Base-by-base conservation (phyloP, 2,888 invertebrate species). In the Idaea aversata region DNA sequence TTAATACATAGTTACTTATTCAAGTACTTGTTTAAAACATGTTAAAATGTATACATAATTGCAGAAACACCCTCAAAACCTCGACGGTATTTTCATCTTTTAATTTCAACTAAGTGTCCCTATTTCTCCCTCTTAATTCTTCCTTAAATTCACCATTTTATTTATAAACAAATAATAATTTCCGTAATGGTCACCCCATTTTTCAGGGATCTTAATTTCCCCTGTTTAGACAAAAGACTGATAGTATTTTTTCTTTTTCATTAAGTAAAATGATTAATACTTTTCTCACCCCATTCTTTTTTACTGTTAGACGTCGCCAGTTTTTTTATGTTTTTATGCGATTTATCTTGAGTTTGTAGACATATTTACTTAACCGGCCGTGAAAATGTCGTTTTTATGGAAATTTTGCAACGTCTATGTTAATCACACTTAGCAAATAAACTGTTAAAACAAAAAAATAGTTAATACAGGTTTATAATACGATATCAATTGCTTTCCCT, bases 111-210 rank as follows among this genome's bases (percentile, higher is more conserved):
- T 75, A 80, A 80, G 74, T 73, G 77, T 70, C 70, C 66, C 73
- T 75, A 73, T 75, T 75, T 76, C 66, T 70, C 67, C 69, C 73
- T 70, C 66, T 74, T 78, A 84, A 76, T 79, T 77, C 77, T 79
- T 76, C 75, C 73, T 70, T 73, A 78, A 79, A 79, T 73, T 74
- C 76, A 70, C 74, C 79, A 64, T 80, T 85, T 82, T 81, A 83
- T 85, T 88, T 85, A 81, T 77, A 85, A 85, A 88, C 86, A 89
- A 90, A 91, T 88, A 85, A 88, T 84, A 83, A 90, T 91, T 88
- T 86, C 76, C 83, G 82, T 89, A 89, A 90, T 88, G 83, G 85
- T 70, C 76, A 65, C 75, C 78, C 80, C 85, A 90, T 91, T 89
- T 89, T 87, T 89, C 88, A 81, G 65, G 59, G 77, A 82, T 81